phyloP scores from a whole-genome alignment of 2,113 vertebrate species.

The Porphyrio hochstetteri region DNA sequence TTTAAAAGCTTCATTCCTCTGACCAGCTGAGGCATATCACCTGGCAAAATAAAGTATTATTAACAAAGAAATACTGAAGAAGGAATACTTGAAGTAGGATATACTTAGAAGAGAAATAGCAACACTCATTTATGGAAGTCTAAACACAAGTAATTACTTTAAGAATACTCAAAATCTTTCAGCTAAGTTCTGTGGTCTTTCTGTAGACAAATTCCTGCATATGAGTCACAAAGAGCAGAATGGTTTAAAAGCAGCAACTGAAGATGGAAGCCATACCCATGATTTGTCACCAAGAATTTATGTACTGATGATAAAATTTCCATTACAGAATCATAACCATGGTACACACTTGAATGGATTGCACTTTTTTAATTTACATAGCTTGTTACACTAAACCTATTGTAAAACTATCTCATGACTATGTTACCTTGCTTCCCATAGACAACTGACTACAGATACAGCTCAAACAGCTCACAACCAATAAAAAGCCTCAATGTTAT shows the following conservation, averaged over 20 bases:
- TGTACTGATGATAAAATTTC: neutral
- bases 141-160: neutral
- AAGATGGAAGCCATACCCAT: neutral
- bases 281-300: neutral
- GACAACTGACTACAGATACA: neutral
- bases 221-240: neutral
- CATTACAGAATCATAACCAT: neutral
- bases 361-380: neutral
- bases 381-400: no score
- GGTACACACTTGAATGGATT: neutral
- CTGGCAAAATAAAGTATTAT: conserved; percentile 68
- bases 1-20: conserved; percentile 95
- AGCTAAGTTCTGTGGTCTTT: neutral
- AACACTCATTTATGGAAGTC: neutral
- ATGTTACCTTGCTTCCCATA: neutral
- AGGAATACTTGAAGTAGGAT: neutral
- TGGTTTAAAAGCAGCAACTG: neutral
- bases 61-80: neutral
- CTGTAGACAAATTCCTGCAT: neutral
- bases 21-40: conserved; percentile 95
- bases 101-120: neutral
- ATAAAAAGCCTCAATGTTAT: neutral
- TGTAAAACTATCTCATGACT: no score
- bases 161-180: neutral
- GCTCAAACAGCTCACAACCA: neutral